phyloP scores from a whole-genome alignment of 2,113 vertebrate species.

The Notarius lentiginosus region DNA sequence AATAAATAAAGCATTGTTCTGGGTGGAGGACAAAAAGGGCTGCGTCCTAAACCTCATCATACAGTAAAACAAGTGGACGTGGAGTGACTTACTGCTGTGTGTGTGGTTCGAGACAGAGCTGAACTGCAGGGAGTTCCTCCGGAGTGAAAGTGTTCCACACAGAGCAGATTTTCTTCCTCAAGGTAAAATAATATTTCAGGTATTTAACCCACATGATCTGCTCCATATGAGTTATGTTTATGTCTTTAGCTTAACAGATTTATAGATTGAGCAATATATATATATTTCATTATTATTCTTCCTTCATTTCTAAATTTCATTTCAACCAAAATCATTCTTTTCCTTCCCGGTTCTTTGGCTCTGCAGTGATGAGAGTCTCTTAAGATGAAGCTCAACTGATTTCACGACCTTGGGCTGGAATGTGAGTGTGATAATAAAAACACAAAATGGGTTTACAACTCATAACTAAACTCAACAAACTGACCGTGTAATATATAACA shows the following conservation, averaged over 20 bases:
- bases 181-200: neutral
- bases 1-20: conserved; percentile 13
- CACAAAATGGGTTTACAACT: neutral
- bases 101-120: neutral
- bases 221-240: neutral
- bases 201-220: neutral
- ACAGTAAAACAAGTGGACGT: neutral
- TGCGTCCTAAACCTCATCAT: neutral
- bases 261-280: neutral
- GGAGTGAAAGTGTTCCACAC: neutral
- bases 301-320: neutral
- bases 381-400: conserved; percentile 8
- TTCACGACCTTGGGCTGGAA: neutral
- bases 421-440: neutral
- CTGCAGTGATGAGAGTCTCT: neutral
- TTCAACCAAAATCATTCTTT: neutral
- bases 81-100: neutral
- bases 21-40: neutral
- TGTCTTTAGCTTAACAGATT: neutral
- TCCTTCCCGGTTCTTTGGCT: neutral
- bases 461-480: neutral
- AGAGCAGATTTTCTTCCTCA: neutral
- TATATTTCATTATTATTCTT: neutral
- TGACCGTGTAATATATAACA: neutral
- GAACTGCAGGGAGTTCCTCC: neutral